Conservation (phyloP, 2,113 vertebrate genomes). For the Dasyprocta punctata region DNA sequence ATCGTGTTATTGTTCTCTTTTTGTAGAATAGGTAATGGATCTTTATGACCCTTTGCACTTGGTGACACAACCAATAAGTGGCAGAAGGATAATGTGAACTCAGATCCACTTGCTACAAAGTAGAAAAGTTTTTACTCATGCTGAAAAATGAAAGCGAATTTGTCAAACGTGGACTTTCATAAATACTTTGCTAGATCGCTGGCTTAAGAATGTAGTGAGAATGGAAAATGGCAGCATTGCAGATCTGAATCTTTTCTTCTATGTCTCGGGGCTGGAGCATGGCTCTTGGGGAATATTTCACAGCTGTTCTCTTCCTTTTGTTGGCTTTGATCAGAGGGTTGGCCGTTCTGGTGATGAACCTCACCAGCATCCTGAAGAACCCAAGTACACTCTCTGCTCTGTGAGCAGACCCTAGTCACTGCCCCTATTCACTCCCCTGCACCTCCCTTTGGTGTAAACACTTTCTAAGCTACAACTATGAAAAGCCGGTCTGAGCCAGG, state of each 20-base stretch:
- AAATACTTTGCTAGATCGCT: background rate
- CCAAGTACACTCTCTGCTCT: too few species aligned
- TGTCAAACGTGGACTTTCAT: background rate
- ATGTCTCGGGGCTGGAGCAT: background rate
- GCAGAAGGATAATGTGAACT: background rate
- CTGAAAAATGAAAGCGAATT: background rate
- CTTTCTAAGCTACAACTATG: background rate
- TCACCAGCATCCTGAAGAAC: background rate
- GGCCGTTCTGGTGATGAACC: background rate
- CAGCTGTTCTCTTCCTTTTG: background rate
- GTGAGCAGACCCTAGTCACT: background rate
- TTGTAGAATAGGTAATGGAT: background rate
- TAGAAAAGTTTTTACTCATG: background rate
- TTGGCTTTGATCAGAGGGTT: background rate
- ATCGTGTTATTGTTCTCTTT: background rate
- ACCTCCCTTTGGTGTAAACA: background rate
- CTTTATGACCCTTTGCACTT: background rate
- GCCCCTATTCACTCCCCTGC: fast-evolving
- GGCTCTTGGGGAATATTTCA: background rate
- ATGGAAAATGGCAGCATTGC: background rate
- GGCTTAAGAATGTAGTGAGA: background rate
- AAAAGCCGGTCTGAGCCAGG: background rate
- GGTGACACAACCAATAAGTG: background rate
- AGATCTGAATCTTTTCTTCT: background rate
- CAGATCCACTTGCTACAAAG: background rate